Evolutionary conservation across 2,888 invertebrate genomes (phyloP), one percentile per base, ranked within the genome.

Genomic region (Stenolophus ochropezus): DNA sequence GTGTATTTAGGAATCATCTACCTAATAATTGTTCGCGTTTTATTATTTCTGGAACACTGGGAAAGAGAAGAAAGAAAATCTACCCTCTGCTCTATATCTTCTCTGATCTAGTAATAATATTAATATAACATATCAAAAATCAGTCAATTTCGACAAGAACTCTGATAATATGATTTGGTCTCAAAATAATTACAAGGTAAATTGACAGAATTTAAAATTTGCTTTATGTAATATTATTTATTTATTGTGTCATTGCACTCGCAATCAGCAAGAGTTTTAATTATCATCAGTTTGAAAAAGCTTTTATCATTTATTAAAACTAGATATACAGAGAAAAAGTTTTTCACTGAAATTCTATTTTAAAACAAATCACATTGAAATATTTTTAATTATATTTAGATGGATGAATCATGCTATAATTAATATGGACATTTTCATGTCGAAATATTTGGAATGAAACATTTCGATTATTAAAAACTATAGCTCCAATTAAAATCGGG

Each of bases 231-330:
- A n/a, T n/a, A n/a, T n/a, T n/a, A n/a, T n/a, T n/a, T n/a, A n/a
- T n/a, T n/a, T n/a, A 27, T 33, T 33, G 65, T 33, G 11, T 61
- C 61, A 14, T 25, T 18, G 27, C 65, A 33, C 27, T 69, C 33
- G 65, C 65, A 69, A 69, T 69, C 65, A 69, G 16, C 33, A 69
- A 42, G 65, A 69, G 65, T 69, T 69, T 69, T 69, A 69, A 69
- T 69, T 69, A 69, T 69, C 33, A 69, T 33, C 33, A 27, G 65
- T 69, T 69, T 33, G 65, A 33, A 69, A 65, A 69, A 69, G 65
- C 65, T 69, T 69, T 69, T 69, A 69, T 69, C 65, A 69, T 69
- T 69, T 69, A 69, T 69, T 69, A 69, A 69, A 69, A 69, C 65
- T 69, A 69, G 65, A 69, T 42, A 33, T 33, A 33, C 61, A 61